Conservation (phyloP, 1,140 invertebrate species). For the Halesus radiatus region DNA sequence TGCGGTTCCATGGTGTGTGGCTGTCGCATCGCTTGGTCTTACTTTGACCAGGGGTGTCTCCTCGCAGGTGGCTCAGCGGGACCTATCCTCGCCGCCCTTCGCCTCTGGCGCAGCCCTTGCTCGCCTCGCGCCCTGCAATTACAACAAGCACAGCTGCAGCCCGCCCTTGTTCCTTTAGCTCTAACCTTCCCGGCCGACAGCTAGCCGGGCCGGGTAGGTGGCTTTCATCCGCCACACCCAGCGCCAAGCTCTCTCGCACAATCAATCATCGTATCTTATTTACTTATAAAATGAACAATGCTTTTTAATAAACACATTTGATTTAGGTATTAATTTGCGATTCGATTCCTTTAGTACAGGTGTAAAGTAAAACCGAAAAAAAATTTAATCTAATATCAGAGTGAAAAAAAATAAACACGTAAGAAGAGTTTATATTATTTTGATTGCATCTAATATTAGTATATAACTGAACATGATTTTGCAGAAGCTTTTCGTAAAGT, state of each 20-base stretch:
- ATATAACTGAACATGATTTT: too few species aligned
- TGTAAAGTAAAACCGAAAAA: too few species aligned
- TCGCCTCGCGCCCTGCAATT: slow-evolving; percentile 67
- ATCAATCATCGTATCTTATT: neutral
- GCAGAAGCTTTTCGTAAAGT: too few species aligned
- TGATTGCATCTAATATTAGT: too few species aligned
- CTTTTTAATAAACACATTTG: too few species aligned
- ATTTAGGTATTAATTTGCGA: too few species aligned
- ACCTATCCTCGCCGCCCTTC: slow-evolving; percentile 63
- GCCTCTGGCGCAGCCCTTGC: slow-evolving; percentile 66
- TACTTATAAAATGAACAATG: too few species aligned
- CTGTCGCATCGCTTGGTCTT: slow-evolving; percentile 55
- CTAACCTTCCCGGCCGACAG: neutral
- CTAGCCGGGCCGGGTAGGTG: neutral
- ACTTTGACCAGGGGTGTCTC: slow-evolving; percentile 54
- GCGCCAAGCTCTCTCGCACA: slow-evolving; percentile 12
- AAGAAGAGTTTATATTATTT: too few species aligned
- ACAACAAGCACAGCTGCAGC: slow-evolving; percentile 66
- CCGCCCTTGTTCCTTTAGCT: slow-evolving; percentile 5
- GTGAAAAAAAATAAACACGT: too few species aligned
- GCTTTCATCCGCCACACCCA: neutral
- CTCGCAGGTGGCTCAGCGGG: slow-evolving; percentile 42
- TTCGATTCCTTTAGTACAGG: too few species aligned
- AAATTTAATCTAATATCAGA: too few species aligned
- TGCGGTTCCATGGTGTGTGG: slow-evolving; percentile 47